Percentiles rank a stretch among this genome's conserved stretches.
Conservation (phyloP, 2,113 vertebrate species). For the Phalacrocorax brasilianus region DNA sequence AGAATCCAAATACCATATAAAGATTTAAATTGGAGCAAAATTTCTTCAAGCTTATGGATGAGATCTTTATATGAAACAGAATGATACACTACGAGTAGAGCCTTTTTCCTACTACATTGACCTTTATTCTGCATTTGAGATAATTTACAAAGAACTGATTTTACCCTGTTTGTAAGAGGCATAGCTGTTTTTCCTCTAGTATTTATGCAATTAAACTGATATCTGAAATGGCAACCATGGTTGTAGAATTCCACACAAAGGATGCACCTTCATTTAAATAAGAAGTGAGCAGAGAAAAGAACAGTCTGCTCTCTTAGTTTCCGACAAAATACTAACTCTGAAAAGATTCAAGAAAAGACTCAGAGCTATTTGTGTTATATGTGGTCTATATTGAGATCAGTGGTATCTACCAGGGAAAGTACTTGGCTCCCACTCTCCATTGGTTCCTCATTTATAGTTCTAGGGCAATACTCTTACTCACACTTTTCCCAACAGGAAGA, state of each 20-base stretch:
- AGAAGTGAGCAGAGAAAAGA: neutral
- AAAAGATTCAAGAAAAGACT: neutral
- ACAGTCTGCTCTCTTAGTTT: neutral
- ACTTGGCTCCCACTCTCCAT: neutral
- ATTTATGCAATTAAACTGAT: neutral
- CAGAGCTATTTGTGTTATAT: neutral
- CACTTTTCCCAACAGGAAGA: neutral
- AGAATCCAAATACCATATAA: neutral
- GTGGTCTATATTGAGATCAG: neutral
- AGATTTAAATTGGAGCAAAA: neutral
- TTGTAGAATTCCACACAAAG: neutral
- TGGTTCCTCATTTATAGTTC: neutral
- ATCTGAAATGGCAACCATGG: neutral
- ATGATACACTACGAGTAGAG: neutral
- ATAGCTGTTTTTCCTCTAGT: neutral
- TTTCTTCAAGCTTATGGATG: neutral
- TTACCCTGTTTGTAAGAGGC: neutral
- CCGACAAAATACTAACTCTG: neutral
- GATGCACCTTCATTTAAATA: neutral
- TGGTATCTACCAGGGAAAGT: neutral
- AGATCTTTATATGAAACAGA: neutral
- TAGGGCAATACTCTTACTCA: neutral
- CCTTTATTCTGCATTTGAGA: neutral
- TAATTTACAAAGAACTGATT: neutral
- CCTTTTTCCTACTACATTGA: neutral